Evolutionary conservation across 2,797 vertebrate genomes (phyloP).

Genomic region (Channa striata): DNA sequence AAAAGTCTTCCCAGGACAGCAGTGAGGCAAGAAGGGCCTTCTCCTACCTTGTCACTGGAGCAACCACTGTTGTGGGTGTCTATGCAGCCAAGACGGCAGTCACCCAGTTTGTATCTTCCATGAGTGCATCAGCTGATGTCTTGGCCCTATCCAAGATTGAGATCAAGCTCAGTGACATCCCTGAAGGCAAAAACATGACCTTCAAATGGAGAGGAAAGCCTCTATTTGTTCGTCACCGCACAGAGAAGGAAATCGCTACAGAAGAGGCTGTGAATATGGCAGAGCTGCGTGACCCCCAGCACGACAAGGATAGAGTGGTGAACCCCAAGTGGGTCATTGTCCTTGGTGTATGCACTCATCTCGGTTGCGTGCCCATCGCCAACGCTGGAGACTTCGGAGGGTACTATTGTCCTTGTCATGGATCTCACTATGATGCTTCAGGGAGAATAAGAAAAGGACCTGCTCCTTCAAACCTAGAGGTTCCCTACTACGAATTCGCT

Average conservation of each 20-base stretch:
- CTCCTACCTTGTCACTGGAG: constrained; percentile 91
- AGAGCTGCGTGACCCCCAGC: constrained; percentile 90
- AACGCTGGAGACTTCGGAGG: constrained; percentile 92
- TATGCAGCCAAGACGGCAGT: constrained; percentile 90
- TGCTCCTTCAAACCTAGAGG: constrained; percentile 93
- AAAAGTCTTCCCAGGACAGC: constrained; percentile 86
- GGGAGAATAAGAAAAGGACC: constrained; percentile 95
- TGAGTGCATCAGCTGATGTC: constrained; percentile 93
- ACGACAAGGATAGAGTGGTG: constrained; percentile 89
- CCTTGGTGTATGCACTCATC: constrained; percentile 92
- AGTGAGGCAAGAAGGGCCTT: constrained; percentile 85
- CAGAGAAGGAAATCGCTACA: constrained; percentile 87
- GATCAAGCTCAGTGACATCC: constrained; percentile 91
- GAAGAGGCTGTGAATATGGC: constrained; percentile 85
- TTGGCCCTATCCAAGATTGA: constrained; percentile 93
- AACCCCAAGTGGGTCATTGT: constrained; percentile 91
- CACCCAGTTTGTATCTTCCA: constrained; percentile 89
- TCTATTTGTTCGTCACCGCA: constrained; percentile 92
- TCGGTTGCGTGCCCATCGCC: constrained; percentile 94
- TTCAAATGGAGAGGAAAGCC: constrained; percentile 96
- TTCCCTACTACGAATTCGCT: constrained; percentile 89
- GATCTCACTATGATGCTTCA: constrained; percentile 95
- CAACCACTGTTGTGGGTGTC: constrained; percentile 80
- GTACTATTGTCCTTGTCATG: constrained; percentile 95
- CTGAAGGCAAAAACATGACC: constrained; percentile 94